A percentile compares a stretch with the other conserved stretches of the same genome.
phyloP scores from a whole-genome alignment of 2,888 invertebrate species.

The Lingula anatina region DNA sequence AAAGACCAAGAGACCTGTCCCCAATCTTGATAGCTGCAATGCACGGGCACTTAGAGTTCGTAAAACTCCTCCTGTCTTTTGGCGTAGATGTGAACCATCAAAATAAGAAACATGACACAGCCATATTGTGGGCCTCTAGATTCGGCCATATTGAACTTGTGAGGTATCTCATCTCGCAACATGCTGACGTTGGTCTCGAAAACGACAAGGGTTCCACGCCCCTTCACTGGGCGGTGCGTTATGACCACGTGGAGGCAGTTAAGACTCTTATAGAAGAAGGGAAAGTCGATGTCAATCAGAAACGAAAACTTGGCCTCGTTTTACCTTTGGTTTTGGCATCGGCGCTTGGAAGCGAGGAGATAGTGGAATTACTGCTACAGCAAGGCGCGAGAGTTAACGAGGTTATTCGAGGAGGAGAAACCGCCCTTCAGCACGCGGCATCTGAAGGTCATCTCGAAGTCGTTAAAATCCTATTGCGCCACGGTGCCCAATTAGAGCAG shows the following conservation, averaged over 20 bases:
- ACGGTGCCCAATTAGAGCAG: constrained; percentile 36
- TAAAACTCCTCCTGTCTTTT: constrained; percentile 15
- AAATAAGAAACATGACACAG: constrained; percentile 43
- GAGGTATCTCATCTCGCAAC: constrained; percentile 17
- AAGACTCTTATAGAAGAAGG: constrained; percentile 27
- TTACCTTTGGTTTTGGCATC: constrained; percentile 43
- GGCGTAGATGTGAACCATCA: constrained; percentile 22
- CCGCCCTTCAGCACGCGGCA: constrained; percentile 50
- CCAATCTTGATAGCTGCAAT: constrained; percentile 36
- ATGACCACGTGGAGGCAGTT: constrained; percentile 33
- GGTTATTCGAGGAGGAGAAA: constrained; percentile 35
- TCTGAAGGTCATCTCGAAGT: constrained; percentile 41
- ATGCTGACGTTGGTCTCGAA: constrained; percentile 28
- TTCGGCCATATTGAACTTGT: constrained; percentile 30
- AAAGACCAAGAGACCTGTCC: constrained; percentile 35
- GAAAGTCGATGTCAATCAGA: constrained; percentile 33
- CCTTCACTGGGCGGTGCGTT: constrained; percentile 48
- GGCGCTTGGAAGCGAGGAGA: constrained; percentile 34
- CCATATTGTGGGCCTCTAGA: constrained; percentile 46
- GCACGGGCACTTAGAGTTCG: constrained; percentile 21
- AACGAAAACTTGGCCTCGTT: constrained; percentile 39
- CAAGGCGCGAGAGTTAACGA: constrained; percentile 35
- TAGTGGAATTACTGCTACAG: constrained; percentile 20
- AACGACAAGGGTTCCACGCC: constrained; percentile 49
- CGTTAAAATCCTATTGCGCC: constrained; percentile 29